These are phyloP conservation scores for Cyanoliseus patagonus DNA, from an alignment of 2,113 vertebrate species.

Conservation along the genomic window DNA sequence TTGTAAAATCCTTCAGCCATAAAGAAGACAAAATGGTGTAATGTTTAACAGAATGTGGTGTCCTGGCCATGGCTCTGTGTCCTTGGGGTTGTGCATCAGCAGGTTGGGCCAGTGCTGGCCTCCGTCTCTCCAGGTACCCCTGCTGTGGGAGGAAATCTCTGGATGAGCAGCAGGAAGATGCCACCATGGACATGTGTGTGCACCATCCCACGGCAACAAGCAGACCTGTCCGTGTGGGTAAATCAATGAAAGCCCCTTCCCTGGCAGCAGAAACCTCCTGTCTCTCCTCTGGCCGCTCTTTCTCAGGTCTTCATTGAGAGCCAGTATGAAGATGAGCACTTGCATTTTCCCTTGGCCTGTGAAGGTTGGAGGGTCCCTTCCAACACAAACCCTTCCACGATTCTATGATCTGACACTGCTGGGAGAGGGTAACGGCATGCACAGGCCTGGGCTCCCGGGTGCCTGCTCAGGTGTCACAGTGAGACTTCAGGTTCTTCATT, in stretches of 20 bases:
- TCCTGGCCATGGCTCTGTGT: neutral
- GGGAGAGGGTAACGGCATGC: neutral
- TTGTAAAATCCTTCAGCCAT: slow-evolving; percentile 34
- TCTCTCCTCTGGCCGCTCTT: neutral
- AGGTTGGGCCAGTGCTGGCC: neutral
- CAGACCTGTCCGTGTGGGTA: neutral
- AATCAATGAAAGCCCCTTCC: neutral
- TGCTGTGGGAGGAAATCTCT: fast-evolving
- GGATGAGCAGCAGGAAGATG: neutral
- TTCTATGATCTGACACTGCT: neutral
- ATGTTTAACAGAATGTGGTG: neutral
- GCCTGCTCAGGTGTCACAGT: fast-evolving
- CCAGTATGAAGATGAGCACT: neutral
- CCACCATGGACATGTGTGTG: neutral
- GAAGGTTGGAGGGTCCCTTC: neutral
- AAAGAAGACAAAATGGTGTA: slow-evolving; percentile 23
- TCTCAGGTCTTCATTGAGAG: fast-evolving
- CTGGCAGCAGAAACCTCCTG: neutral
- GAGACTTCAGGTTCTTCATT: neutral
- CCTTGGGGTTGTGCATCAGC: neutral
- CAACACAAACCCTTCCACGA: neutral
- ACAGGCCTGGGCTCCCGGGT: neutral
- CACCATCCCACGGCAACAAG: neutral
- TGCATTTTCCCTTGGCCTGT: neutral
- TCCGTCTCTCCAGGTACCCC: fast-evolving